A percentile compares a stretch with the other conserved stretches of the same genome.
These are phyloP conservation scores for Campylomormyrus tamandua DNA, from an alignment of 2,113 vertebrate species.

Conservation along the genomic window DNA sequence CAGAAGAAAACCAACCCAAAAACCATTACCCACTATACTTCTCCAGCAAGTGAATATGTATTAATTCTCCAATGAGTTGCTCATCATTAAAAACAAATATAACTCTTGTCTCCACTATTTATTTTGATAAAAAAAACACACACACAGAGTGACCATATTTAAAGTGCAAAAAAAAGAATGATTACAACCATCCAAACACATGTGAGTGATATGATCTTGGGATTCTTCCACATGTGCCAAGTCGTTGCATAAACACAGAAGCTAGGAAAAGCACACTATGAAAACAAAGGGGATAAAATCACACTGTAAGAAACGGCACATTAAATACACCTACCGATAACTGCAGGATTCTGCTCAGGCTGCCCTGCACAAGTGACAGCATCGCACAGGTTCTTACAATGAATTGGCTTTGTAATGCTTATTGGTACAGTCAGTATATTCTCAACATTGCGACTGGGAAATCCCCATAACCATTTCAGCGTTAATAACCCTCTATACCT, in stretches of 20 bases:
- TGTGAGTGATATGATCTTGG: neutral
- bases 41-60: neutral
- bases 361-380: neutral
- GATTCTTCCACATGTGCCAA: neutral
- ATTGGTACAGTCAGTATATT: neutral
- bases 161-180: neutral
- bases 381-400: neutral
- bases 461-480: neutral
- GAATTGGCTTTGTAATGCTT: slow-evolving; percentile 3
- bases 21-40: neutral
- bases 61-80: neutral
- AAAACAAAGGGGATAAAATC: neutral
- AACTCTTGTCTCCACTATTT: neutral
- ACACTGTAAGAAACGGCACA: neutral
- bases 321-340: neutral
- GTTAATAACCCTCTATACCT: neutral
- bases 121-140: neutral
- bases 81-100: slow-evolving; percentile 10
- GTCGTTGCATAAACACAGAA: neutral
- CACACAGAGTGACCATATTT: slow-evolving; percentile 1
- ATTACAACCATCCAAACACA: neutral
- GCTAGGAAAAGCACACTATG: neutral
- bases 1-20: slow-evolving; percentile 1
- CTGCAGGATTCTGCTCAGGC: neutral
- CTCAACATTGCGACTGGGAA: neutral